A percentile compares a stretch with the other conserved stretches of the same genome.
These are phyloP conservation scores for Liolophura sinensis DNA, from an alignment of 1,140 invertebrate genomes.

Conservation along the genomic window DNA sequence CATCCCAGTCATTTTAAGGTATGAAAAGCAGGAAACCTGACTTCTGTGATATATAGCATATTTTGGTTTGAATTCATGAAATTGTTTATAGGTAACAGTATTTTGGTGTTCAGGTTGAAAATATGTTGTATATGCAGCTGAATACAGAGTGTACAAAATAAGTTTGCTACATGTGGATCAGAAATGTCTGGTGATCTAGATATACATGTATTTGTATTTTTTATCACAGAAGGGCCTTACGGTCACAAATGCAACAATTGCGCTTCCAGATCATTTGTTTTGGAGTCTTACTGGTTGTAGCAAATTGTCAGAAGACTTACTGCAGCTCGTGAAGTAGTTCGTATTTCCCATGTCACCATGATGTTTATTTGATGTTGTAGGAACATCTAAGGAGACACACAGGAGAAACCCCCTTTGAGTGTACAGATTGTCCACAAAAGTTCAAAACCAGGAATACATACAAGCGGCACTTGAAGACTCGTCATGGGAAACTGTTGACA, in stretches of 20 bases:
- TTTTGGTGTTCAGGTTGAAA: not conserved
- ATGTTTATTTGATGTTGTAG: constrained; percentile 27
- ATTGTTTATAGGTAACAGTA: not conserved
- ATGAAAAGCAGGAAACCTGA: constrained; percentile 1
- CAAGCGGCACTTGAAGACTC: constrained; percentile 66
- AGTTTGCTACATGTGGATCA: not conserved
- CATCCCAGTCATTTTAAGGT: constrained; percentile 71
- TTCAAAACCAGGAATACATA: constrained; percentile 72
- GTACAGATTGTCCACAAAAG: constrained; percentile 66
- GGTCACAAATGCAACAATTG: not conserved
- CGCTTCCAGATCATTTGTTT: not conserved
- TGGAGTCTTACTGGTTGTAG: too few species aligned
- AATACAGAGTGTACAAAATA: not conserved
- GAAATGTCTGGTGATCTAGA: not conserved
- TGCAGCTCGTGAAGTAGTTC: not conserved
- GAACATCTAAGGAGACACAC: constrained; percentile 70
- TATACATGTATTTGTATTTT: not conserved
- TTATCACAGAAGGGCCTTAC: not conserved
- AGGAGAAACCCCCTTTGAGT: constrained; percentile 71
- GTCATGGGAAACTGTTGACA: constrained; percentile 68
- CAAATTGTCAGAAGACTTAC: not conserved
- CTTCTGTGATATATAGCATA: not conserved
- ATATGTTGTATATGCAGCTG: not conserved
- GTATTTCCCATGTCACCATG: not conserved
- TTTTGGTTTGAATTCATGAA: constrained; percentile 1